Evolutionary conservation across 2,113 vertebrate genomes (phyloP).

Genomic region (Cacatua alba): DNA sequence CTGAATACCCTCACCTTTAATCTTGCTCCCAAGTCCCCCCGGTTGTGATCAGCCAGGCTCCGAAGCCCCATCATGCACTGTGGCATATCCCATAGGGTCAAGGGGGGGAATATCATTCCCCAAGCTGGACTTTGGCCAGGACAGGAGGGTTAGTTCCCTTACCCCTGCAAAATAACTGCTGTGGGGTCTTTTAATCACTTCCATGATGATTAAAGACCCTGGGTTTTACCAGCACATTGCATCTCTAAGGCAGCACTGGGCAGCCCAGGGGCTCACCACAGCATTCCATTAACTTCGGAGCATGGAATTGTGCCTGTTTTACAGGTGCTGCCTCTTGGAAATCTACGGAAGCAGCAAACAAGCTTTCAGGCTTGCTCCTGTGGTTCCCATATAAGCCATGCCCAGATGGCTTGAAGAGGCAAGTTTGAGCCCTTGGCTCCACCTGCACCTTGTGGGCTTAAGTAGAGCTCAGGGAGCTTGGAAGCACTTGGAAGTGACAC

Average conservation of each 20-base stretch:
- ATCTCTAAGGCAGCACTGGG: background rate
- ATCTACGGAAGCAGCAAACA: accelerated
- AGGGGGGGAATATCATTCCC: background rate
- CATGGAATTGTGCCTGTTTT: accelerated
- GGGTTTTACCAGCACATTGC: background rate
- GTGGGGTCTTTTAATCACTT: constrained; percentile 14
- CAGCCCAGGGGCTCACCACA: background rate
- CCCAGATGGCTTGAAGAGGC: background rate
- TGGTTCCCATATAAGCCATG: background rate
- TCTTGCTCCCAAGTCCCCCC: background rate
- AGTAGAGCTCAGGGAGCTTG: background rate
- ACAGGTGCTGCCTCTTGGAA: background rate
- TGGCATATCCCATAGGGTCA: background rate
- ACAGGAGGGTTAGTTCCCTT: background rate
- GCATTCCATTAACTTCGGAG: accelerated
- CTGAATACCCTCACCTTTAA: constrained; percentile 11
- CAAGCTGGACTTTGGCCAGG: background rate
- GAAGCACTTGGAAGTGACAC: background rate
- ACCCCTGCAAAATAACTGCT: background rate
- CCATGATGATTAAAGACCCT: background rate
- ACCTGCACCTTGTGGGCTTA: background rate
- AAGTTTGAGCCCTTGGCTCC: background rate
- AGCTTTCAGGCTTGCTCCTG: background rate
- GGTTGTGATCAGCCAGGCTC: background rate
- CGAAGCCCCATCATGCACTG: background rate